These are phyloP conservation scores for Propithecus deckenii DNA, from an alignment of 2,797 vertebrate species.

Conservation along the genomic window DNA sequence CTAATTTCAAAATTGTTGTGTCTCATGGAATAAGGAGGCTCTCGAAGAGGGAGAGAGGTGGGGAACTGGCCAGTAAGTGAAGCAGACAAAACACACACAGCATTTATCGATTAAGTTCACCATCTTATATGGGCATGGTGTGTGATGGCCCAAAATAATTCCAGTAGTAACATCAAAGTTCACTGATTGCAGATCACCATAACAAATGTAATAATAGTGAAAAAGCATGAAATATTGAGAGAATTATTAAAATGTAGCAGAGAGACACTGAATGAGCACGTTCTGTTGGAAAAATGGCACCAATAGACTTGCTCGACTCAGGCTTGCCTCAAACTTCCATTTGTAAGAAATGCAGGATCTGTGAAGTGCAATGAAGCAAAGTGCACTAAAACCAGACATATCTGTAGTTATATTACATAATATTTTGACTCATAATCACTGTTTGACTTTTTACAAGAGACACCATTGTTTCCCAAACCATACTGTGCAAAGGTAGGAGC, in stretches of 20 bases:
- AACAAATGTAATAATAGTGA: background rate
- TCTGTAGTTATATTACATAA: background rate
- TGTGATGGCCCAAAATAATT: background rate
- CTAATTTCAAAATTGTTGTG: background rate
- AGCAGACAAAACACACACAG: background rate
- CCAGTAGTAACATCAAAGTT: background rate
- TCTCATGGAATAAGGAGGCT: background rate
- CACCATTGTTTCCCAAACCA: background rate
- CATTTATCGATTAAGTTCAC: background rate
- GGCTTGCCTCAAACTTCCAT: background rate
- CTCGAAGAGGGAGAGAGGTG: background rate
- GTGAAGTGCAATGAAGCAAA: background rate
- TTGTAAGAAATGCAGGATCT: background rate
- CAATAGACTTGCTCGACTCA: background rate
- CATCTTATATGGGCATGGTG: background rate
- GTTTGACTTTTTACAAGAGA: background rate
- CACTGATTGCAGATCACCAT: background rate
- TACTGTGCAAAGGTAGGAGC: background rate
- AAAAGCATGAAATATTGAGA: background rate
- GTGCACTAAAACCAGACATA: background rate
- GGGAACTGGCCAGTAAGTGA: background rate
- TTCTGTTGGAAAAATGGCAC: background rate
- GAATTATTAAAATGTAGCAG: background rate
- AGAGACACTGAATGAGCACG: background rate
- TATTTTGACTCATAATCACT: slow-evolving; percentile 23